A percentile compares a stretch with the other conserved stretches of the same genome.
Conservation (phyloP, 2,113 vertebrate genomes). For the Perccottus glenii region DNA sequence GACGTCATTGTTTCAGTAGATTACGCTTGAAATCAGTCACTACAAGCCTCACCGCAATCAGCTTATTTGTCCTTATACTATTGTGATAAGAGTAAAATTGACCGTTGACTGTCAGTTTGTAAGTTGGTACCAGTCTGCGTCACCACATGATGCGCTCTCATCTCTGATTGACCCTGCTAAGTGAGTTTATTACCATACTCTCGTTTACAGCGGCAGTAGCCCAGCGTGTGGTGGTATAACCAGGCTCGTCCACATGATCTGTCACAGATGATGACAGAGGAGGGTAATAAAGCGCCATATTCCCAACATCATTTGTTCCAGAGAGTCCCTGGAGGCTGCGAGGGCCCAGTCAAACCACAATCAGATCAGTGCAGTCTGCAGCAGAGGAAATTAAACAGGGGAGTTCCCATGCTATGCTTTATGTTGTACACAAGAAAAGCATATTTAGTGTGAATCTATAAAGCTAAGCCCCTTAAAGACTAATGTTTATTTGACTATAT, state of each 20-base stretch:
- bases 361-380: constrained; percentile 9
- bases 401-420: background rate
- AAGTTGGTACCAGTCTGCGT: constrained; percentile 48
- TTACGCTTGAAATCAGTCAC: background rate
- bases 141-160: constrained; percentile 59
- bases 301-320: constrained; percentile 43
- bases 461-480: background rate
- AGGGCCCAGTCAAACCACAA: background rate
- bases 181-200: constrained; percentile 64
- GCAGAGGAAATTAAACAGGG: constrained; percentile 5
- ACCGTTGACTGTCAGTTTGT: background rate
- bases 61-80: background rate
- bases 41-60: background rate
- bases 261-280: constrained; percentile 77
- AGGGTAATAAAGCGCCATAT: constrained; percentile 66
- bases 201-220: constrained; percentile 72
- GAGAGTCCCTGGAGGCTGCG: constrained; percentile 38
- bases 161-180: constrained; percentile 81
- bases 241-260: constrained; percentile 70
- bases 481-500: background rate
- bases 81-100: background rate
- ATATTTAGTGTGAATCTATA: background rate
- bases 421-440: background rate
- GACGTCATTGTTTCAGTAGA: no score
- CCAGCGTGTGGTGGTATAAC: constrained; percentile 73